Evolutionary conservation across 2,888 invertebrate species (phyloP).

Genomic region (Enoplolaimus lenunculus): DNA sequence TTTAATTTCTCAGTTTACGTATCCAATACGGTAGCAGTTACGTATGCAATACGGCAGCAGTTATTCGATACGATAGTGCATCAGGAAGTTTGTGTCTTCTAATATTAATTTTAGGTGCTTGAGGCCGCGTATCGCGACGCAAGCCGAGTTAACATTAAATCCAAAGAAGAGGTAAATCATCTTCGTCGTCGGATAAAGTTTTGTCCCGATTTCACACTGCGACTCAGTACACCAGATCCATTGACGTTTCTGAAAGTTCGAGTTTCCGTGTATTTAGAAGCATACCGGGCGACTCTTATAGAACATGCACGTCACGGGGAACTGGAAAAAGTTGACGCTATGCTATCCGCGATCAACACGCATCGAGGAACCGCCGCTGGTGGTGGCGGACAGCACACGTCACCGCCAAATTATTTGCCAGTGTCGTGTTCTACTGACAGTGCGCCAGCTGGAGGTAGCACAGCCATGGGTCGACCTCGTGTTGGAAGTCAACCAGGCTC

Average conservation of each 20-base stretch:
- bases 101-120: background rate
- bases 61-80: too few relatives aligned
- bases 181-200: constrained; percentile 11
- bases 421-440: background rate
- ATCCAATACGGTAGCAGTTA: too few relatives aligned
- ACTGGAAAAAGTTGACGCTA: background rate
- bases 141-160: background rate
- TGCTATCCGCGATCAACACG: background rate
- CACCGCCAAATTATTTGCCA: background rate
- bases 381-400: background rate
- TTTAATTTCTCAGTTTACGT: too few relatives aligned
- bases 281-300: constrained; percentile 60
- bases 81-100: too few relatives aligned
- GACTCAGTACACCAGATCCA: background rate
- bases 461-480: background rate
- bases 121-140: background rate
- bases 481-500: background rate
- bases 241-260: background rate
- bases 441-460: background rate
- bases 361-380: background rate
- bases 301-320: constrained; percentile 26
- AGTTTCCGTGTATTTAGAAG: constrained; percentile 64
- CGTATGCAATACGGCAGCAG: too few relatives aligned
- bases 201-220: constrained; percentile 17
- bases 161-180: background rate